These are phyloP conservation scores for Rhynchophorus ferrugineus DNA, from an alignment of 1,140 invertebrate species.

Conservation along the genomic window DNA sequence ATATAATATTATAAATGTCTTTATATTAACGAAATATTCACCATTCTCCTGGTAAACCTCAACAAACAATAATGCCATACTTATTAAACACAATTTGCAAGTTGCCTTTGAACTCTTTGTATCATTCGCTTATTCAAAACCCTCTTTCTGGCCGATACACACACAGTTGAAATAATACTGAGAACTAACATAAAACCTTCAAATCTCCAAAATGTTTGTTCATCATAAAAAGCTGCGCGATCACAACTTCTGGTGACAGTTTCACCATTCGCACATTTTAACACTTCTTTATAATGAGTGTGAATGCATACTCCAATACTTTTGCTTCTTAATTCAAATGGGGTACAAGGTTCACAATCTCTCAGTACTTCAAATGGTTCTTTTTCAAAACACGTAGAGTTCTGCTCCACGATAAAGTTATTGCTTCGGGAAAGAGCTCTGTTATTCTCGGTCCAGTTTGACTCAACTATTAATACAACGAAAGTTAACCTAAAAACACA, in stretches of 20 bases:
- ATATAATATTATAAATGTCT: slow-evolving; percentile 41
- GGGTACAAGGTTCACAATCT: slow-evolving; percentile 73
- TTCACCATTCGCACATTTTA: slow-evolving; percentile 62
- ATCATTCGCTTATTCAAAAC: slow-evolving; percentile 42
- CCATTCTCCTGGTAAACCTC: slow-evolving; percentile 4
- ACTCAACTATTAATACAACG: slow-evolving; percentile 69
- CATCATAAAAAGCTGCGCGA: slow-evolving; percentile 62
- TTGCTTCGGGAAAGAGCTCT: slow-evolving; percentile 39
- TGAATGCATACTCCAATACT: slow-evolving; percentile 60
- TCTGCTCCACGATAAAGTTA: slow-evolving; percentile 60
- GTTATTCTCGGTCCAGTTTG: slow-evolving; percentile 54
- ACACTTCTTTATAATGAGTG: slow-evolving; percentile 62
- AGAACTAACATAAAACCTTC: slow-evolving; percentile 63
- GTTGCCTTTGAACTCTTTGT: slow-evolving; percentile 44
- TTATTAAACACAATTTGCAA: slow-evolving; percentile 43
- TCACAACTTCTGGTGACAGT: slow-evolving; percentile 62
- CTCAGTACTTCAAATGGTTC: slow-evolving; percentile 61
- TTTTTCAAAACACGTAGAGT: slow-evolving; percentile 62
- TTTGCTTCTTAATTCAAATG: slow-evolving; percentile 65
- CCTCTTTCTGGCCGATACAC: slow-evolving; percentile 33
- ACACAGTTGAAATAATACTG: slow-evolving; percentile 51
- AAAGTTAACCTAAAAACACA: slow-evolving; percentile 59
- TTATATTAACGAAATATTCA: slow-evolving; percentile 25
- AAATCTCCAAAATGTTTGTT: slow-evolving; percentile 77
- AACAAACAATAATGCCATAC: slow-evolving; percentile 18